These are phyloP conservation scores for Pithecia hirsuta DNA, from an alignment of 2,797 vertebrate species.

Conservation along the genomic window DNA sequence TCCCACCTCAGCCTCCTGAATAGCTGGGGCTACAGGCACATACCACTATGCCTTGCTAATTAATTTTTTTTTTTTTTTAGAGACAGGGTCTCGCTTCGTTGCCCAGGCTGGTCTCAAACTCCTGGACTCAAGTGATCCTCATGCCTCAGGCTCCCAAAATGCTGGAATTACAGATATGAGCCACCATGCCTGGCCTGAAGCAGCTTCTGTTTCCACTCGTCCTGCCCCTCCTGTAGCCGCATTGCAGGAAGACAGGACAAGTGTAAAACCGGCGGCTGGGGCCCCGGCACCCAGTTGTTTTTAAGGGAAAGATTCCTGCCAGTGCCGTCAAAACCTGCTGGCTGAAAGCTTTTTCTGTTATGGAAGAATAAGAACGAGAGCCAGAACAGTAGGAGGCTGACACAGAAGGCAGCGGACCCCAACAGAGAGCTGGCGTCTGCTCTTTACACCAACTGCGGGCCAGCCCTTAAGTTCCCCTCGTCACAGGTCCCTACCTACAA, in stretches of 20 bases:
- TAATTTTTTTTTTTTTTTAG: too few species aligned
- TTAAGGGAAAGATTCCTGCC: background rate
- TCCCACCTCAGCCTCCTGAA: too few species aligned
- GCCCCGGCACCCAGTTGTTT: background rate
- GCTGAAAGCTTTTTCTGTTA: background rate
- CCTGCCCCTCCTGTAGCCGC: background rate
- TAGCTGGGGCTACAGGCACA: too few species aligned
- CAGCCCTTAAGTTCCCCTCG: fast-evolving
- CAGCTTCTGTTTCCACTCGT: background rate
- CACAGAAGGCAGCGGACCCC: fast-evolving
- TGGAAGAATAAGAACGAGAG: background rate
- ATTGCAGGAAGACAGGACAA: background rate
- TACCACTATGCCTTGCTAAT: too few species aligned
- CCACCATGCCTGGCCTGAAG: background rate
- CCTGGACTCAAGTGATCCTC: too few species aligned
- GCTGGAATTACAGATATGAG: too few species aligned
- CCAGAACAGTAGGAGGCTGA: background rate
- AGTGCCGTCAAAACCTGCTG: background rate
- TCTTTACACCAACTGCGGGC: background rate
- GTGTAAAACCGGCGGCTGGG: background rate
- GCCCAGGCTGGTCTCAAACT: too few species aligned
- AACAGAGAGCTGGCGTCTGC: background rate
- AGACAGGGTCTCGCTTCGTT: too few species aligned
- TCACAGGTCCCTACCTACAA: background rate
- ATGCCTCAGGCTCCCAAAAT: too few species aligned